Evolutionary conservation across 2,888 invertebrate genomes (phyloP), one percentile per base, ranked within the genome.

Genomic region (Cremastinae sp.): DNA sequence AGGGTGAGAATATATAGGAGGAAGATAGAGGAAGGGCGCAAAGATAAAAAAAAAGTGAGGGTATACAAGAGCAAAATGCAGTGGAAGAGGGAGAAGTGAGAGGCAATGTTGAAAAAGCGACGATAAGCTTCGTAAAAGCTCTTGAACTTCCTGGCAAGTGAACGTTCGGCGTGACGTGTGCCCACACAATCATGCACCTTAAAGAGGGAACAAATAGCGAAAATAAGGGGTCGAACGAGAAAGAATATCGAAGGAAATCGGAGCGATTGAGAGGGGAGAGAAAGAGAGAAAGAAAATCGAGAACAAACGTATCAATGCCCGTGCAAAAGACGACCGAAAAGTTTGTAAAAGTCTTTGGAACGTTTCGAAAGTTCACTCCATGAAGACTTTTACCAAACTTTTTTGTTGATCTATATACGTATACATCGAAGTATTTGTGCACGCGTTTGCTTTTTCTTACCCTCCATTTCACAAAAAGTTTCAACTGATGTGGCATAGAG

Each of bases 51-150:
- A n/a, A 41, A 1, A 43, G 43, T n/a, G n/a, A n/a, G n/a, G n/a
- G n/a, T n/a, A n/a, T n/a, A n/a, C n/a, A n/a, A n/a, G n/a, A n/a
- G n/a, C n/a, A n/a, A n/a, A n/a, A n/a, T n/a, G n/a, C n/a, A n/a
- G n/a, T n/a, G n/a, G n/a, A n/a, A 43, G 8, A 22, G 9, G 36
- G 28, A 7, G 34, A 10, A 18, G 38, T 18, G 28, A 64, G 47
- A 64, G 9, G 22, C 56, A 56, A 62, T 58, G 68, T 64, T 47
- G 51, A 43, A 64, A 68, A 72, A 75, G 75, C 58, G 43, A 62
- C 71, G 62, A 75, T 75, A 64, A 75, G 71, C 65, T 75, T 64
- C 51, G 58, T 68, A 72, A 75, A 51, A 68, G 56, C 75, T 68
- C 68, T 56, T 51, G 51, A 75, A 75, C 49, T 68, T 72, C 38